Evolutionary conservation across 2,888 invertebrate genomes (phyloP), one percentile per base, ranked within the genome.

Genomic region (Drosophila dives): DNA sequence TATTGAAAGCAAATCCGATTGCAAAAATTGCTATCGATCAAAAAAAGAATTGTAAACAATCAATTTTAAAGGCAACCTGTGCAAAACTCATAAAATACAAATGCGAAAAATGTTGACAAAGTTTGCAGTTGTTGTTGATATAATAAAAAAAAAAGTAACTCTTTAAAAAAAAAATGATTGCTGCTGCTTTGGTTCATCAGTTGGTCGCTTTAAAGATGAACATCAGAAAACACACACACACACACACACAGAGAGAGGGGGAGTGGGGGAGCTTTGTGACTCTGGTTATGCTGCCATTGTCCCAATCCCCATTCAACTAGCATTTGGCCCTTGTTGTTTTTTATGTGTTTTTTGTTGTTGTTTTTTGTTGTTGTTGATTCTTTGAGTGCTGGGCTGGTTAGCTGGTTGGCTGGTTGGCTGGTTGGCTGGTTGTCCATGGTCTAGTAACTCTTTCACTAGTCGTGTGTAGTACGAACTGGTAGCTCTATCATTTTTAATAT

Each of bases 401-500:
- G 48, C 29, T 49, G 15, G 40, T 17, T 5, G 6, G 7, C 12
- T 20, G 2, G 20, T 42, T 42, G 42, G 33, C 34, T 23, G 34
- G n/a, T 4, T 51, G 32, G 53, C 15, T 33, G 15, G 36, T 26
- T 54, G 54, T 55, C 49, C 50, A 81, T 68, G 77, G 67, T 80
- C 65, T 45, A 80, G 64, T 61, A 62, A 69, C 51, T 70, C 56
- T 81, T 62, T 40, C 45, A 55, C 50, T 51, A 20, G 45, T 38
- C 63, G 53, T 51, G 50, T 66, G 58, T 51, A 38, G 17, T 10
- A 26, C 26, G 26, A 26, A 17, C 17, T 26, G 17, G 49, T 26
- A 15, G 15, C 45, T 45, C 45, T 15, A 80, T 80, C 69, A 83
- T 80, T 80, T 80, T 80, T 72, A 80, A 80, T 80, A 83, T 79